These are phyloP conservation scores for Ranitomeya imitator DNA, from an alignment of 2,113 vertebrate species.

Conservation along the genomic window DNA sequence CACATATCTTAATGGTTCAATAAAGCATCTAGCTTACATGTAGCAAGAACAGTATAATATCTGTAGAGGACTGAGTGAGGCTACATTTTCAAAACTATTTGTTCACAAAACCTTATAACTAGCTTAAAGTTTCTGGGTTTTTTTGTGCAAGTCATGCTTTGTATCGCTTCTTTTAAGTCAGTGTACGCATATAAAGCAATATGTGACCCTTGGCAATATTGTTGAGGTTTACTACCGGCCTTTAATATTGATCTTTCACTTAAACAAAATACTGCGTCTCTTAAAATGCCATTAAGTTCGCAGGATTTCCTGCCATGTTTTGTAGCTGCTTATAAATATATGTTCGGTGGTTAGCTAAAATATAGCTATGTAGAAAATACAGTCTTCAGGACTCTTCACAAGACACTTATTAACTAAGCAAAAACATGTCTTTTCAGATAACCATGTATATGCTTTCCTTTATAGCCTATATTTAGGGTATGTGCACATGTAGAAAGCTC, in stretches of 20 bases:
- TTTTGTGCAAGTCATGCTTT: neutral
- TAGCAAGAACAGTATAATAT: neutral
- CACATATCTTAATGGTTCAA: neutral
- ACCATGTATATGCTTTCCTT: neutral
- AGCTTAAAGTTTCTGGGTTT: neutral
- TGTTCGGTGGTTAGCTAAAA: neutral
- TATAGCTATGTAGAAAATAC: neutral
- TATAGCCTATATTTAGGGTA: neutral
- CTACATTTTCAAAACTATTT: neutral
- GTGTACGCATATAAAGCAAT: neutral
- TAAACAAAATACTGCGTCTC: neutral
- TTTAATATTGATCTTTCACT: slow-evolving; percentile 19
- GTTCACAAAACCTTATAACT: neutral
- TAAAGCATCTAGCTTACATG: neutral
- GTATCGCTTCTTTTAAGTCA: neutral
- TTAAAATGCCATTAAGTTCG: neutral
- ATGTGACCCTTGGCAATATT: neutral
- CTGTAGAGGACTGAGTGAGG: neutral
- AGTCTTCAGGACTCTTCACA: neutral
- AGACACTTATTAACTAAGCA: neutral
- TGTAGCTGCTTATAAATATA: neutral
- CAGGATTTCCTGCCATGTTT: neutral
- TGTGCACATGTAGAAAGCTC: too few relatives aligned
- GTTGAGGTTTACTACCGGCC: neutral
- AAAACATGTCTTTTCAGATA: neutral